These are phyloP conservation scores for Heliconius charithonia DNA, from an alignment of 2,888 invertebrate species.

Conservation along the genomic window DNA sequence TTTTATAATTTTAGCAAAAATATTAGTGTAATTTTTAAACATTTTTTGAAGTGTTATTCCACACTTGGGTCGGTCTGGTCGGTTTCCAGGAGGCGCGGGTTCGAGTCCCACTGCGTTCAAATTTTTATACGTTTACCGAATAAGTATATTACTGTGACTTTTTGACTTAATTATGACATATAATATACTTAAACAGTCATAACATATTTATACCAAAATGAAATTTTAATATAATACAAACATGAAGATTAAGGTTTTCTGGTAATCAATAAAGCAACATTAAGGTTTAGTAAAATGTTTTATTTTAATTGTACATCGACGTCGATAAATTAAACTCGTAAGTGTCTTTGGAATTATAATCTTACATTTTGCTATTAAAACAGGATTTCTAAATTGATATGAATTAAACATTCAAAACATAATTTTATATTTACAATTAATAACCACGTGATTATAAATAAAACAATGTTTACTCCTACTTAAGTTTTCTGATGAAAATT, in stretches of 20 bases:
- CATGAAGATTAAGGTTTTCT: neutral
- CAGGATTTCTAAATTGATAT: slow-evolving; percentile 80
- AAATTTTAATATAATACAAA: too few species aligned
- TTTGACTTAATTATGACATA: too few species aligned
- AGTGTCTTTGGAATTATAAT: slow-evolving; percentile 72
- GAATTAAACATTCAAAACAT: slow-evolving; percentile 81
- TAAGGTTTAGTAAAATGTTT: slow-evolving; percentile 69
- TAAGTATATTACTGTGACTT: too few species aligned
- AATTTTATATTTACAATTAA: slow-evolving; percentile 76
- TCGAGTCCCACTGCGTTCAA: too few species aligned
- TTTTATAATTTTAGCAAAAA: too few species aligned
- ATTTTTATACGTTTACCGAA: too few species aligned
- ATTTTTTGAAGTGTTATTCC: too few species aligned
- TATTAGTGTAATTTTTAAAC: too few species aligned
- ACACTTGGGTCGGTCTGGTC: too few species aligned
- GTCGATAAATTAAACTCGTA: slow-evolving; percentile 76
- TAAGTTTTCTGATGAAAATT: slow-evolving; percentile 17
- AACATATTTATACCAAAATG: too few species aligned
- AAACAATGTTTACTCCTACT: slow-evolving; percentile 29
- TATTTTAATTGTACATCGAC: slow-evolving; percentile 80
- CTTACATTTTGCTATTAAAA: slow-evolving; percentile 78
- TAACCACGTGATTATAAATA: slow-evolving; percentile 29
- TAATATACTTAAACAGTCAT: too few species aligned
- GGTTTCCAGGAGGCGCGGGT: too few species aligned
- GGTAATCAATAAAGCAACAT: slow-evolving; percentile 42